These are phyloP conservation scores for Drosophila tripunctata DNA, from an alignment of 2,888 invertebrate genomes.

Conservation along the genomic window DNA sequence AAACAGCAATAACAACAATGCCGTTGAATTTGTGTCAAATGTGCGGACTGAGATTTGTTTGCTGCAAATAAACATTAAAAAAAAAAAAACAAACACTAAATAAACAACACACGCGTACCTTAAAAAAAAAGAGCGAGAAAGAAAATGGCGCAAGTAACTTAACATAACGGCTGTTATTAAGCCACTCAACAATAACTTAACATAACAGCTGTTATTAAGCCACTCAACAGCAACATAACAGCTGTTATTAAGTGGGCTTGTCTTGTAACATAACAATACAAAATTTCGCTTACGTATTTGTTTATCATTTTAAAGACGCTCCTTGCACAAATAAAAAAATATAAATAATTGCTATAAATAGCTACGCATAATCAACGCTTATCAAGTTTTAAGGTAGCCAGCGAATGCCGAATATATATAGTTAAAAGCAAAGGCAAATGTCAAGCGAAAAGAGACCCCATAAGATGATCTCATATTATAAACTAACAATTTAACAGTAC, in stretches of 20 bases:
- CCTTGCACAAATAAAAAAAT: conserved; percentile 22
- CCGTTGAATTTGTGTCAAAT: conserved; percentile 72
- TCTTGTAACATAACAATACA: conserved; percentile 8
- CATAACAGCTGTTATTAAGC: conserved; percentile 6
- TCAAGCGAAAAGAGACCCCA: conserved; percentile 35
- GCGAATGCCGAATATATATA: conserved; percentile 14
- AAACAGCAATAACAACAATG: conserved; percentile 42
- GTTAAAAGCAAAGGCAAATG: conserved; percentile 40
- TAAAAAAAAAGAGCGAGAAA: conserved; percentile 32
- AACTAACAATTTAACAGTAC: conserved; percentile 73
- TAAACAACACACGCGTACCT: conserved; percentile 18
- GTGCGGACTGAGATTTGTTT: conserved; percentile 67
- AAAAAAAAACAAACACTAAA: conserved; percentile 32
- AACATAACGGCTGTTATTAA: conserved; percentile 7
- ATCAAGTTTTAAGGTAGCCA: conserved; percentile 48
- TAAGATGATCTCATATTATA: conserved; percentile 72
- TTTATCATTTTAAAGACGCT: conserved; percentile 15
- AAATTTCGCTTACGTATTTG: background rate
- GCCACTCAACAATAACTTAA: conserved; percentile 12
- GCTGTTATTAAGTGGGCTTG: conserved; percentile 41
- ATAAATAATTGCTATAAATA: too few species aligned
- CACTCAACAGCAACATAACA: conserved; percentile 20
- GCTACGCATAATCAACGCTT: conserved; percentile 36
- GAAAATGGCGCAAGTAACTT: conserved; percentile 43
- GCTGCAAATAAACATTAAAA: conserved; percentile 57